Conservation (phyloP, 2,113 vertebrate species). For the Eptatretus burgeri region DNA sequence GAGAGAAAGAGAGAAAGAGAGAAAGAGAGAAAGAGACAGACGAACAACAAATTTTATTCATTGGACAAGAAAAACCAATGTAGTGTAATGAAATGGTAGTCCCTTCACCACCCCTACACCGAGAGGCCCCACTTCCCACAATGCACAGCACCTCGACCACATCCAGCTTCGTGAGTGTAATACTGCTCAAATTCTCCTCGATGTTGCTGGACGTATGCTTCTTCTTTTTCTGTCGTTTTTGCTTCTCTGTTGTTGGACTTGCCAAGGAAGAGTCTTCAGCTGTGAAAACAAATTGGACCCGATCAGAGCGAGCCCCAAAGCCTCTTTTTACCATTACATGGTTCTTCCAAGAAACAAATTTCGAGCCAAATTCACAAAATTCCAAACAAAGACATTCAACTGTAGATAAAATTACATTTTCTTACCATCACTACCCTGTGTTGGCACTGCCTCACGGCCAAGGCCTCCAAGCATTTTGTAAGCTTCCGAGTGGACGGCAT, state of each 20-base stretch:
- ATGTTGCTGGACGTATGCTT: constrained; percentile 39
- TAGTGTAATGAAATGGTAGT: too few relatives aligned
- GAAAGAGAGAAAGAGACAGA: too few relatives aligned
- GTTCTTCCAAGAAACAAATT: not conserved
- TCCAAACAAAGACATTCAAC: not conserved
- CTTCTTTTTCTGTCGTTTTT: constrained; percentile 18
- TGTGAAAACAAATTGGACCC: not conserved
- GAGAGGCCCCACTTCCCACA: too few relatives aligned
- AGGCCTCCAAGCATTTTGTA: constrained; percentile 55
- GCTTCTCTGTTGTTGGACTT: constrained; percentile 13
- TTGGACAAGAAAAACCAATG: too few relatives aligned
- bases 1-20: too few relatives aligned
- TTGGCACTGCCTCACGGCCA: constrained; percentile 9
- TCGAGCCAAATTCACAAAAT: not conserved
- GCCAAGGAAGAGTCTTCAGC: constrained; percentile 8
- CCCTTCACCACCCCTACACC: too few relatives aligned
- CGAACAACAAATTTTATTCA: too few relatives aligned
- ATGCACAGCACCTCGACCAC: constrained; percentile 30
- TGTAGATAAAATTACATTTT: not conserved
- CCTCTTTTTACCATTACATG: not conserved
- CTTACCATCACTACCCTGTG: not conserved
- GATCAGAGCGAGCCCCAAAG: not conserved
- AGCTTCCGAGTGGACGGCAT: constrained; percentile 45
- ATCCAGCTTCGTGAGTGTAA: constrained; percentile 28
- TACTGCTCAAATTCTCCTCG: constrained; percentile 46